Evolutionary conservation across 2,888 invertebrate genomes (phyloP).

Genomic region (Allygus modestus): DNA sequence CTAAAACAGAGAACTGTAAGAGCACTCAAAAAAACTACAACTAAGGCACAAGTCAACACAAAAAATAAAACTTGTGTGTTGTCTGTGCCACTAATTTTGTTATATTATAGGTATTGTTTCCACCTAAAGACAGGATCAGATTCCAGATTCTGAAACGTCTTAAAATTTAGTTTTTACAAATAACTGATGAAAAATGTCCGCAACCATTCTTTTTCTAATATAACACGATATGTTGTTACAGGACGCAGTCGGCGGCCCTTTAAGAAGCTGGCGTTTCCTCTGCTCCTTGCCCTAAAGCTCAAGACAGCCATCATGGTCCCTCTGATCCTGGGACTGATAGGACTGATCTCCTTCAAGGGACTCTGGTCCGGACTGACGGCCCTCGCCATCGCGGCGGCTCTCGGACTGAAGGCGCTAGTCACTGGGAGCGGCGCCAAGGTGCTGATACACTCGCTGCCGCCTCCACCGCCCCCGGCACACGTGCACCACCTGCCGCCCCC

Average conservation of each 20-base stretch:
- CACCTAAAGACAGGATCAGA: too few species aligned
- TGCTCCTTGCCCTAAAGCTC: conserved; percentile 80
- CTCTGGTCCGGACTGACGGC: conserved; percentile 81
- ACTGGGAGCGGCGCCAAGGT: conserved; percentile 50
- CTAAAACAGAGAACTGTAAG: too few species aligned
- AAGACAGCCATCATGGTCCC: conserved; percentile 81
- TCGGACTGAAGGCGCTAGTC: conserved; percentile 69
- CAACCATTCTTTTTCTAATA: too few species aligned
- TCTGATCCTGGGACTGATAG: conserved; percentile 79
- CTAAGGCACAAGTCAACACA: too few species aligned
- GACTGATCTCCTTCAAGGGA: conserved; percentile 82
- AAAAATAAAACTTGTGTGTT: too few species aligned
- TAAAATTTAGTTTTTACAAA: too few species aligned
- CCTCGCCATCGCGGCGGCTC: conserved; percentile 77
- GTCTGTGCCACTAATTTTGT: too few species aligned
- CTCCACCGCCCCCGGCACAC: conserved; percentile 57
- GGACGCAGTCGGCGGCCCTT: conserved; percentile 72
- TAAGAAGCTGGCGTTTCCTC: conserved; percentile 80
- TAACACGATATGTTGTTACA: conserved; percentile 68
- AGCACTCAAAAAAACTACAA: too few species aligned
- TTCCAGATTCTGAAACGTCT: too few species aligned
- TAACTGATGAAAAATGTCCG: too few species aligned
- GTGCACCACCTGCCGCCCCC: conserved; percentile 59
- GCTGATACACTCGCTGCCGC: conserved; percentile 33
- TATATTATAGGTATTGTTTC: too few species aligned